Conservation (phyloP, 1,140 invertebrate genomes). For the fruit fly (Drosophila melanogaster) region Release_6_plus_ISO1_MT NT_037436.4:7841501-7842000, state of each 20-base stretch:
- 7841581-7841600: conserved; percentile 56
- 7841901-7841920: conserved; percentile 4
- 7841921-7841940: conserved; percentile 29
- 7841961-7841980: conserved; percentile 8
- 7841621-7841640: conserved; percentile 2
- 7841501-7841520: neutral
- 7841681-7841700: neutral
- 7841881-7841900: conserved; percentile 38
- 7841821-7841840: conserved; percentile 35
- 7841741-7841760: conserved; percentile 62
- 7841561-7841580: conserved; percentile 36
- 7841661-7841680: neutral
- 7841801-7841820: conserved; percentile 40
- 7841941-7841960: conserved; percentile 10
- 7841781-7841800: conserved; percentile 20
- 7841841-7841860: conserved; percentile 35
- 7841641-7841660: conserved; percentile 1
- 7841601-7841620: conserved; percentile 76
- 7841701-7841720: conserved; percentile 15
- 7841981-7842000: conserved; percentile 17
- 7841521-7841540: no score
- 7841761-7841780: conserved; percentile 57
- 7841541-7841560: conserved; percentile 15
- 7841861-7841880: conserved; percentile 29
- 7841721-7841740: conserved; percentile 75